Evolutionary conservation across 2,888 invertebrate species (phyloP), one percentile per base, ranked within the genome.

Genomic region (Leucoptera coffeella): DNA sequence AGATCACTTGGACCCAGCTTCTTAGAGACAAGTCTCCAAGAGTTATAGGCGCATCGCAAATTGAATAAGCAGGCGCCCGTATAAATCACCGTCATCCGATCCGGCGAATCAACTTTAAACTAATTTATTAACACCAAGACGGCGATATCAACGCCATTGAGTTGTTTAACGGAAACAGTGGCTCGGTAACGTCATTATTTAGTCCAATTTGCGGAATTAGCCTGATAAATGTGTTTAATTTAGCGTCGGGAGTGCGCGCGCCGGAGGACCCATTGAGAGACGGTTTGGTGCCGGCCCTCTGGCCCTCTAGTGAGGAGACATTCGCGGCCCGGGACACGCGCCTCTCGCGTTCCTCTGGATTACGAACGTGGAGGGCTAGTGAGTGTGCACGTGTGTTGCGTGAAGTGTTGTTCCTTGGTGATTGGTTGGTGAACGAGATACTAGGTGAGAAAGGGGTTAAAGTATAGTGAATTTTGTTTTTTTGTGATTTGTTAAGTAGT

Each of bases 151-250:
- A 43, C 43, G 38, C 44, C 42, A 49, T 49, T 49, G 50, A 47
- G 45, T 22, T 15, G 23, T 30, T 28, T 22, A 15, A 22, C 25
- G 43, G 44, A 45, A 29, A 48, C 43, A 50, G 43, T 47, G 49
- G 41, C 44, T 43, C 42, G 38, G 43, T 49, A 57, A 62, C 50
- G 52, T 56, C 51, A 58, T 65, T 62, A 64, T 62, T 64, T 59
- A 60, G 58, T 60, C 53, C 60, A 64, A 64, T 65, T 62, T 60
- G 47, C 52, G 47, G 56, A 64, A 64, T 64, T 64, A 62, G 53
- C 52, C 45, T 57, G 59, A 62, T 62, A 61, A 64, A 65, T 65
- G 57, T 58, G 53, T 64, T 62, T 58, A 51, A 61, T 61, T 49
- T 47, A 45, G 46, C 36, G 38, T 23, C 11, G 12, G 19, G 20